phyloP scores from a whole-genome alignment of 2,113 vertebrate species.

The Nymphicus hollandicus region DNA sequence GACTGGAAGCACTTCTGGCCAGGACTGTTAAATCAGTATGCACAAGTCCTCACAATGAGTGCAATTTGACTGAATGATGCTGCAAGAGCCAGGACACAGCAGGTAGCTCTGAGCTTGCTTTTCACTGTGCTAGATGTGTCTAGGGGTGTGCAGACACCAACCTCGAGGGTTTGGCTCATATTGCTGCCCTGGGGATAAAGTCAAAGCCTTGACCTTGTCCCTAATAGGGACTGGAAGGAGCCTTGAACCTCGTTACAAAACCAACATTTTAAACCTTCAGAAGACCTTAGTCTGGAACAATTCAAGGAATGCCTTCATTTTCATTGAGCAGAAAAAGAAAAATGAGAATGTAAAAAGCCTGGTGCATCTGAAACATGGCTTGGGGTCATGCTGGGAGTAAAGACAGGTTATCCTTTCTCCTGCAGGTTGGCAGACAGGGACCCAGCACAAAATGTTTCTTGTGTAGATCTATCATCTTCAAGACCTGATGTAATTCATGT shows the following conservation, averaged over 20 bases:
- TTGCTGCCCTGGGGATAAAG: neutral
- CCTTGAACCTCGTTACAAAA: neutral
- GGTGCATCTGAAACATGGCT: neutral
- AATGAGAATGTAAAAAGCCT: neutral
- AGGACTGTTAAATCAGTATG: neutral
- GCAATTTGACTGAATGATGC: neutral
- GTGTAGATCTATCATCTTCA: neutral
- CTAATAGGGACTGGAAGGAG: neutral
- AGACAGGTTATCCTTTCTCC: neutral
- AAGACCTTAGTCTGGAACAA: neutral
- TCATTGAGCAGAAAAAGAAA: neutral
- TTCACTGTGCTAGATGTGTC: neutral
- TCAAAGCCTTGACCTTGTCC: neutral
- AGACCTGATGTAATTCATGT: slow-evolving; percentile 30
- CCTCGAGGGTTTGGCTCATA: neutral
- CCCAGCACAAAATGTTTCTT: neutral
- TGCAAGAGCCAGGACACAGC: neutral
- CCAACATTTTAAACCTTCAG: neutral
- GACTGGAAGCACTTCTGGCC: neutral
- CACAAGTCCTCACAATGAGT: neutral
- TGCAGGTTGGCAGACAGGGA: neutral
- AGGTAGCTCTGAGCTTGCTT: neutral
- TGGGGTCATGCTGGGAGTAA: neutral
- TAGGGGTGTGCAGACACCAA: neutral
- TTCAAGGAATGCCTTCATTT: neutral